Conservation (phyloP, 2,888 invertebrate species). For the Hirtodrosophila duncani region DNA sequence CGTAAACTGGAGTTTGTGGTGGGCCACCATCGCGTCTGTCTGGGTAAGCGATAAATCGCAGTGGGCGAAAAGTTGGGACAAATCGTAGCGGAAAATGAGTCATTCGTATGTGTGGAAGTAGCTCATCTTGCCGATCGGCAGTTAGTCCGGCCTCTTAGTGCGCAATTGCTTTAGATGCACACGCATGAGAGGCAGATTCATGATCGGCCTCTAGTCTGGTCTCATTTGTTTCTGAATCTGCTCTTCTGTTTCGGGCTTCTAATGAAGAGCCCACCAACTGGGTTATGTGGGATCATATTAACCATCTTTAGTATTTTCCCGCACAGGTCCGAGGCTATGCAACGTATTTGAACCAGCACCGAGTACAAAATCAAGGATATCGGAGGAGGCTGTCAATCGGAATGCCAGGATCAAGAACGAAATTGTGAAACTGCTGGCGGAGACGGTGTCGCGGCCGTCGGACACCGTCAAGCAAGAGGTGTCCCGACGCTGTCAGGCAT, state of each 20-base stretch:
- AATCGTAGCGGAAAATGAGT: too few relatives aligned
- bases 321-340: constrained; percentile 85
- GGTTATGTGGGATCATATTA: too few relatives aligned
- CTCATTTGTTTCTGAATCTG: too few relatives aligned
- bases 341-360: constrained; percentile 83
- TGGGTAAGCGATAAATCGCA: constrained; percentile 80
- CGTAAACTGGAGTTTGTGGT: constrained; percentile 92
- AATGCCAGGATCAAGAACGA: constrained; percentile 82
- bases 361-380: constrained; percentile 76
- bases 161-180: too few relatives aligned
- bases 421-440: constrained; percentile 84
- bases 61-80: too few relatives aligned
- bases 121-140: too few relatives aligned
- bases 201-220: too few relatives aligned
- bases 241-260: too few relatives aligned
- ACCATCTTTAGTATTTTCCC: background rate
- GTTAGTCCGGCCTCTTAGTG: too few relatives aligned
- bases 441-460: constrained; percentile 80
- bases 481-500: constrained; percentile 84
- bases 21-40: constrained; percentile 88
- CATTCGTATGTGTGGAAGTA: too few relatives aligned
- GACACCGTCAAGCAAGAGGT: constrained; percentile 83
- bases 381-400: constrained; percentile 82
- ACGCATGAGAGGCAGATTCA: too few relatives aligned
- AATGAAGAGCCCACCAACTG: too few relatives aligned